Percentiles rank a stretch among this genome's conserved stretches.
Evolutionary conservation across 2,888 invertebrate genomes (phyloP).

Genomic region (Leucozona laternaria): DNA sequence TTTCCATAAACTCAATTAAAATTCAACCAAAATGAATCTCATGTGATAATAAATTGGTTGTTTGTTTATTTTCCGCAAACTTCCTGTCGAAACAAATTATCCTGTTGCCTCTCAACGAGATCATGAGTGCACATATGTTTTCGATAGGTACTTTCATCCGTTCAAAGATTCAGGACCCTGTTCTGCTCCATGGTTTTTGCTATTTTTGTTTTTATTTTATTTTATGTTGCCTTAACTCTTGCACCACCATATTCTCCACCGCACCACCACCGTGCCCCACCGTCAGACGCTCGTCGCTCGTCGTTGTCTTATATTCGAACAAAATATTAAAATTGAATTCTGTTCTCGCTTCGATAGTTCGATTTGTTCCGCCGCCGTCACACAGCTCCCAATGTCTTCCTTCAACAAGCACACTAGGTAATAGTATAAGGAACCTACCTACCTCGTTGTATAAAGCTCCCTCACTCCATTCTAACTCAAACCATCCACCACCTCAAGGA

Average conservation of each 20-base stretch:
- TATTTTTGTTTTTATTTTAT: neutral
- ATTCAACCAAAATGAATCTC: slow-evolving; percentile 16
- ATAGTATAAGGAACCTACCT: slow-evolving; percentile 23
- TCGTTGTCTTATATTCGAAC: slow-evolving; percentile 34
- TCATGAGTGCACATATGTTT: slow-evolving; percentile 49
- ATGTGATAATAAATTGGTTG: slow-evolving; percentile 22
- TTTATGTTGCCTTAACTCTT: slow-evolving; percentile 10
- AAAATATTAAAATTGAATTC: slow-evolving; percentile 76
- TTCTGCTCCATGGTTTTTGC: slow-evolving; percentile 34
- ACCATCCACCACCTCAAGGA: slow-evolving; percentile 45
- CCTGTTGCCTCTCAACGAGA: slow-evolving; percentile 57
- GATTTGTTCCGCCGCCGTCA: slow-evolving; percentile 72
- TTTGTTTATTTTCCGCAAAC: slow-evolving; percentile 49
- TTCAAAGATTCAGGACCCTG: slow-evolving; percentile 31
- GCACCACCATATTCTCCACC: neutral
- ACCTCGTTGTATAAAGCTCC: neutral
- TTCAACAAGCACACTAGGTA: slow-evolving; percentile 53
- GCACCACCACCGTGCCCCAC: too few species aligned
- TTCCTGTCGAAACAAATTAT: slow-evolving; percentile 63
- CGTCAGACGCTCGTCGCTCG: too few species aligned
- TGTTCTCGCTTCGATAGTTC: slow-evolving; percentile 71
- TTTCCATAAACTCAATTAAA: slow-evolving; percentile 44
- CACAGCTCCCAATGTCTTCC: slow-evolving; percentile 60
- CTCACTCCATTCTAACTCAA: slow-evolving; percentile 21
- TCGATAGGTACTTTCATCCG: slow-evolving; percentile 3